phyloP scores from a whole-genome alignment of 2,888 invertebrate species.

The Artemia sinica region DNA sequence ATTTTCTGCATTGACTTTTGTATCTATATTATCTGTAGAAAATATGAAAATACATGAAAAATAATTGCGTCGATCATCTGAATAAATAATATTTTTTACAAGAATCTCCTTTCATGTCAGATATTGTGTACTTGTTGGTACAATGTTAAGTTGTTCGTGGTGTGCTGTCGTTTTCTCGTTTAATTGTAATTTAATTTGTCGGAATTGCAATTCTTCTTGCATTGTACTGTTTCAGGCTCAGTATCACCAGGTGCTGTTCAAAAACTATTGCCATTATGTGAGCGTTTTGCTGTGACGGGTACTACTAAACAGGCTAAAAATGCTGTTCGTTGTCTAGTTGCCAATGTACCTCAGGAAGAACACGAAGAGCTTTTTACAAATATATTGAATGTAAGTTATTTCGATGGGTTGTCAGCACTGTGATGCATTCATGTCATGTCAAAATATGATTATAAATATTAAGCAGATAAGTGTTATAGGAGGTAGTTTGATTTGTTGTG shows the following conservation, averaged over 20 bases:
- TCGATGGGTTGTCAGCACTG: too few relatives aligned
- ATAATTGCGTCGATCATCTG: too few relatives aligned
- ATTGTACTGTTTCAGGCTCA: slow-evolving; percentile 38
- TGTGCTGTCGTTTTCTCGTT: background rate
- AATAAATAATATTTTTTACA: too few relatives aligned
- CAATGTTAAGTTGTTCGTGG: too few relatives aligned
- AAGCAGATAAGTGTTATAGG: too few relatives aligned
- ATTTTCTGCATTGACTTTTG: too few relatives aligned
- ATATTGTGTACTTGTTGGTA: too few relatives aligned
- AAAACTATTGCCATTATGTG: slow-evolving; percentile 64
- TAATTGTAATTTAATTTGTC: slow-evolving; percentile 17
- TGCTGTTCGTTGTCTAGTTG: slow-evolving; percentile 76
- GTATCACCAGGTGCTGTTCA: slow-evolving; percentile 57
- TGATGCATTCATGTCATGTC: too few relatives aligned
- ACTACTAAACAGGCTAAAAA: slow-evolving; percentile 92
- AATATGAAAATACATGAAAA: too few relatives aligned
- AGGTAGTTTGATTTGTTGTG: too few relatives aligned
- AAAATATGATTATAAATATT: background rate
- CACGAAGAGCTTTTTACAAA: slow-evolving; percentile 61
- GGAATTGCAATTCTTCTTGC: slow-evolving; percentile 4
- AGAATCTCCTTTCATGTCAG: too few relatives aligned
- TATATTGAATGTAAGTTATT: slow-evolving; percentile 45
- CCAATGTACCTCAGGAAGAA: slow-evolving; percentile 48
- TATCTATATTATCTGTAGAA: too few relatives aligned
- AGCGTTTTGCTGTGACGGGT: slow-evolving; percentile 69